phyloP scores from a whole-genome alignment of 2,888 invertebrate species.

The Atethmia centrago region DNA sequence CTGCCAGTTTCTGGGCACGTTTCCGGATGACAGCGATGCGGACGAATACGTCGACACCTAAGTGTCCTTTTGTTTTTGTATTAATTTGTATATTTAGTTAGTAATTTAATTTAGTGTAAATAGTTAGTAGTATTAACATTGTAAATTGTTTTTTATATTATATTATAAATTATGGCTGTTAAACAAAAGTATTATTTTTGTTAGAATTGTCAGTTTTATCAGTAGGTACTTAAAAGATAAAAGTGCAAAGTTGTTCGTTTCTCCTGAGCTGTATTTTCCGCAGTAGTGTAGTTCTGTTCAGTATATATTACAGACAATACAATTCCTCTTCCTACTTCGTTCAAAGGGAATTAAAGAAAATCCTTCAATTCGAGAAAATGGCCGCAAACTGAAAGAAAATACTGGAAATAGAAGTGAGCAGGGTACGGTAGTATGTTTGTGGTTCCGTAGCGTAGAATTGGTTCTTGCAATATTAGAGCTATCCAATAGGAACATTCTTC shows the following conservation, averaged over 20 bases:
- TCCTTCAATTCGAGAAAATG: constrained; percentile 62
- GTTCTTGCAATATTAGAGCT: background rate
- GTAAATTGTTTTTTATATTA: too few relatives aligned
- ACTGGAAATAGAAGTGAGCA: constrained; percentile 28
- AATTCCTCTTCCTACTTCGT: constrained; percentile 41
- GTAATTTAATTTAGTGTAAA: too few relatives aligned
- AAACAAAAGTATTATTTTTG: too few relatives aligned
- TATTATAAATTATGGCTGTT: too few relatives aligned
- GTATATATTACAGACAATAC: constrained; percentile 48
- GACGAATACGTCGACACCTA: too few relatives aligned
- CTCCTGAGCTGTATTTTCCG: constrained; percentile 6
- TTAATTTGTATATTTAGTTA: too few relatives aligned
- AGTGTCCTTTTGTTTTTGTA: too few relatives aligned
- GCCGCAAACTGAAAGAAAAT: constrained; percentile 50
- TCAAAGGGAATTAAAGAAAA: constrained; percentile 58
- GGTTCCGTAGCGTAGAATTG: constrained; percentile 32
- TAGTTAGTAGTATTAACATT: too few relatives aligned
- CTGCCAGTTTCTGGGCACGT: too few relatives aligned
- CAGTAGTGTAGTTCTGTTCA: constrained; percentile 2
- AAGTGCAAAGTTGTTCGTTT: background rate
- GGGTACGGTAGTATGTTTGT: constrained; percentile 10
- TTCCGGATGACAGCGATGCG: too few relatives aligned
- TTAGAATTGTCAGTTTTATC: too few relatives aligned
- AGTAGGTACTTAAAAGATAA: too few relatives aligned
- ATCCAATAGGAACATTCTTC: background rate